Evolutionary conservation across 2,888 invertebrate genomes (phyloP).

Genomic region (Drosophila mimetica): DNA sequence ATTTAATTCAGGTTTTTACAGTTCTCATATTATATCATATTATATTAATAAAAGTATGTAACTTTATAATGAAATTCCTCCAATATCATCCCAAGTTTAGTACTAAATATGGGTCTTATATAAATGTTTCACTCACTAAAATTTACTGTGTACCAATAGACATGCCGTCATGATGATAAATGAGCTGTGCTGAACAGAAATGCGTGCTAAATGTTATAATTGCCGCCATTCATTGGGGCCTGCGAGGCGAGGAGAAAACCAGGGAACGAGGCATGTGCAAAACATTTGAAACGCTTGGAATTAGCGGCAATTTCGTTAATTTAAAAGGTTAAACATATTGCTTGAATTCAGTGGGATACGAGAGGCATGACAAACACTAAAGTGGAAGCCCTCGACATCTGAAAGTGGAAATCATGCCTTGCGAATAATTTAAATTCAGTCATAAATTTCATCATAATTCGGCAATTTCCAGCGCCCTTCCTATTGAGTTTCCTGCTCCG

Average conservation of each 20-base stretch:
- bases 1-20: too few relatives aligned
- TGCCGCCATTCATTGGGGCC: slow-evolving; percentile 60
- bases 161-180: slow-evolving; percentile 56
- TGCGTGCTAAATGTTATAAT: slow-evolving; percentile 74
- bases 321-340: slow-evolving; percentile 47
- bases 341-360: not conserved
- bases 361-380: not conserved
- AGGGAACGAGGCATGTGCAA: slow-evolving; percentile 34
- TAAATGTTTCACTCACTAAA: too few relatives aligned
- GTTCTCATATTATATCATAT: too few relatives aligned
- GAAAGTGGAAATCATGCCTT: not conserved
- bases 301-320: slow-evolving; percentile 59
- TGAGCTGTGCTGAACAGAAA: slow-evolving; percentile 52
- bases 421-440: slow-evolving; percentile 22
- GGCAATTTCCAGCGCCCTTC: slow-evolving; percentile 30
- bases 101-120: not conserved
- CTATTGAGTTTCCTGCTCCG: slow-evolving; percentile 13
- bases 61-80: too few relatives aligned
- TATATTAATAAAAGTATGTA: too few relatives aligned
- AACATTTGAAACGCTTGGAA: slow-evolving; percentile 63
- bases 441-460: slow-evolving; percentile 30
- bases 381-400: not conserved
- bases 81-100: not conserved
- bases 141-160: slow-evolving; percentile 6
- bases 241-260: slow-evolving; percentile 10